Base-by-base conservation (phyloP, 2,797 vertebrate genomes). In the Alexandromys oeconomus region DNA sequence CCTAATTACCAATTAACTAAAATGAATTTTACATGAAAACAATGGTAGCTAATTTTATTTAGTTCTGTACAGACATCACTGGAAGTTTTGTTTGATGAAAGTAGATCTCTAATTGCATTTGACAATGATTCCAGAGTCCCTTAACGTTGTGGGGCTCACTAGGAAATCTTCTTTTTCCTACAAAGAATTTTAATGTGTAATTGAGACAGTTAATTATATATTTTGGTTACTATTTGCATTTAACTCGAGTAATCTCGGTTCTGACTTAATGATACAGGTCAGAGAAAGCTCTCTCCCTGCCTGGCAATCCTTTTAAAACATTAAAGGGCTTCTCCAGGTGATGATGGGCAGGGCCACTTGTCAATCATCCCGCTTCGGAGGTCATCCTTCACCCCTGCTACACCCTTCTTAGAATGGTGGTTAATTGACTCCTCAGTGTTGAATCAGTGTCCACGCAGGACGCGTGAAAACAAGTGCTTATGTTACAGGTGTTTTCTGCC, bases 21-120 rank as follows among this genome's bases (percentile, higher is more conserved):
- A 23, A 82, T 90, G 34, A 37, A 69, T 85, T 91, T 81, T 85
- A 89, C 89, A 91, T 87, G 51, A 15, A 65, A 96, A 86, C 54
- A 34, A 74, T 34, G 0, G 61, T 63, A 61, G 23, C 31, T 92
- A 48, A 57, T 80, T 48, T 89, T 89, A 67, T 43, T 81, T 74
- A 63, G 31, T 14, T 27, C 25, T 57, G 51, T 19, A 6, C 73
- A 69, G 74, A 54, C 31, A 31, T 54, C 85, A 23, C 12, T 31
- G 74, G 51, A 57, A 71, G 21, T 80, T 89, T 86, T 43, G 57
- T 43, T 34, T 40, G 67, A 54, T 5, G 57, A 21, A 61, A 59
- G 15, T 81, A n/a, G 21, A 0, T 78, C 13, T 79, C 82, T 29
- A 63, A 59, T 43, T 71, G n/a, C 29, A 29, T 31, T 67, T 76